A percentile compares a stretch with the other conserved stretches of the same genome.
phyloP scores from a whole-genome alignment of 1,140 invertebrate genomes.

The Drosophila grimshawi region DNA sequence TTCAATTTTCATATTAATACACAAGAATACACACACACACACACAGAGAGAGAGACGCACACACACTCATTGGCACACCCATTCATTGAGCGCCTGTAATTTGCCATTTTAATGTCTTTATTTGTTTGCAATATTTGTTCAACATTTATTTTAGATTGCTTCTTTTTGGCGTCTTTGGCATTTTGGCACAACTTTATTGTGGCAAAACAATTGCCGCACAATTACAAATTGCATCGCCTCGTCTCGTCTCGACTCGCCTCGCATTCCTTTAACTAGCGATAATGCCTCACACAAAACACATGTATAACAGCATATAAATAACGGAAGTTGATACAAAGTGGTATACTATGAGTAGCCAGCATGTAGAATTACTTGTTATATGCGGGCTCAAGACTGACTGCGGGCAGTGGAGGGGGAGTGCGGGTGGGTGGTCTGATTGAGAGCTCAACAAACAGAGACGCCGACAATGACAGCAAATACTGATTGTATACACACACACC shows the following conservation, averaged over 20 bases:
- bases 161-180: conserved; percentile 30
- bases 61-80: conserved; percentile 15
- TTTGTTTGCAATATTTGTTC: conserved; percentile 38
- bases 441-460: conserved; percentile 11
- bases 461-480: not conserved
- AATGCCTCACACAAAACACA: conserved; percentile 13
- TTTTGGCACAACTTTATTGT: conserved; percentile 29
- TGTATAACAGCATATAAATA: conserved; percentile 7
- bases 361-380: conserved; percentile 36
- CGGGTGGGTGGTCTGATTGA: conserved; percentile 46
- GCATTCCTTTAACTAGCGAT: conserved; percentile 37
- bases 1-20: conserved; percentile 69
- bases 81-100: conserved; percentile 44
- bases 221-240: conserved; percentile 29
- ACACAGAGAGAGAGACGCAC: not conserved
- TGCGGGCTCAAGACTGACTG: conserved; percentile 12
- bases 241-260: not conserved
- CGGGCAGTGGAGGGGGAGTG: not conserved
- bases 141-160: not conserved
- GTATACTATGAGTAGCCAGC: conserved; percentile 14
- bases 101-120: conserved; percentile 61
- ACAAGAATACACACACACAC: conserved; percentile 26
- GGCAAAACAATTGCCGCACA: conserved; percentile 27
- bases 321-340: conserved; percentile 61
- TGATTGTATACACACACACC: not conserved